Evolutionary conservation across 2,888 invertebrate genomes (phyloP).

Genomic region (Meandrusa payeni): DNA sequence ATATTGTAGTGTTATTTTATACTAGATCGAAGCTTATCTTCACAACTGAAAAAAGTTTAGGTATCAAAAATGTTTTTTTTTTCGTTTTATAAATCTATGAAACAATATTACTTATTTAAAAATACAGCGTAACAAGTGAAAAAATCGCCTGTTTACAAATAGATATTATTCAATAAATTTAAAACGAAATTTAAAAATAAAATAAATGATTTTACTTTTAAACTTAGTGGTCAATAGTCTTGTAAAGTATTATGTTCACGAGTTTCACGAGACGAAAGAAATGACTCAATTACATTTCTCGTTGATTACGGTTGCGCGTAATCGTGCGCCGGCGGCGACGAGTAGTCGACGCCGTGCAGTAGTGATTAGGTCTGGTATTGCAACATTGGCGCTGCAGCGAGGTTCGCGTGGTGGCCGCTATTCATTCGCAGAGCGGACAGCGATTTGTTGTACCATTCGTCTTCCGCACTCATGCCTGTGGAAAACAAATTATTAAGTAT

Average conservation of each 20-base stretch:
- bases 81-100: constrained; percentile 2
- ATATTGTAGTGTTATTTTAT: too few species aligned
- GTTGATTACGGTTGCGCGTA: constrained; percentile 64
- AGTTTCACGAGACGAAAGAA: not conserved
- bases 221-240: not conserved
- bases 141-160: too few species aligned
- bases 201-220: not conserved
- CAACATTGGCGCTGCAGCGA: constrained; percentile 97
- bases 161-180: too few species aligned
- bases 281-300: constrained; percentile 15
- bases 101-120: not conserved
- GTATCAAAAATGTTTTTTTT: too few species aligned
- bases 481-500: constrained; percentile 4
- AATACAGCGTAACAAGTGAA: too few species aligned
- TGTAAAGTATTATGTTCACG: not conserved
- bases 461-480: constrained; percentile 94
- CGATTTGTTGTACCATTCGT: constrained; percentile 99
- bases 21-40: too few species aligned
- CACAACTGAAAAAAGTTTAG: too few species aligned
- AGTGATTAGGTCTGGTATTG: constrained; percentile 97
- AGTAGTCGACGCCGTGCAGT: constrained; percentile 78
- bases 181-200: too few species aligned
- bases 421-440: constrained; percentile 98
- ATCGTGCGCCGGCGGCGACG: constrained; percentile 74
- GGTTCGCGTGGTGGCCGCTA: constrained; percentile 96